Base-by-base conservation (phyloP, 2,888 invertebrate genomes). In the Neria commutata region DNA sequence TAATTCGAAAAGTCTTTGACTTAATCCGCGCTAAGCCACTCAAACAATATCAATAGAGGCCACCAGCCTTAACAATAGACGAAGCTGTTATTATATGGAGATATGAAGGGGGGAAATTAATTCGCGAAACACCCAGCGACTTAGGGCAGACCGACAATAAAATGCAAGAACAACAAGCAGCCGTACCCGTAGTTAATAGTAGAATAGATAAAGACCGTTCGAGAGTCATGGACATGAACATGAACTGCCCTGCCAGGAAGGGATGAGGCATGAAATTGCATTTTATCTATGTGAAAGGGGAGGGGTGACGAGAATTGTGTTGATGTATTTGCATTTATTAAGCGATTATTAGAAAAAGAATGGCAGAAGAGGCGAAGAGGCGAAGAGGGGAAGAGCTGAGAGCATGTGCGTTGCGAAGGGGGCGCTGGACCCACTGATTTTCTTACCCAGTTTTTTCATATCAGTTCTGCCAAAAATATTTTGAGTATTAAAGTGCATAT, bases 321-420 rank as follows among this genome's bases (percentile, higher is more conserved):
- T 33, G 66, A 69, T 71, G 69, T 67, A 72, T 73, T 55, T 70
- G 73, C 73, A 71, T 77, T 77, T 77, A 77, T 77, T 76, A 77
- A 75, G 75, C 77, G 77, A 77, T 77, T 77, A 77, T 76, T 72
- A 74, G 74, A 69, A 71, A 73, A 74, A 73, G 73, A 75, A 69
- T n/a, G n/a, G n/a, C n/a, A n/a, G n/a, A n/a, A n/a, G n/a, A n/a
- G n/a, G n/a, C n/a, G n/a, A n/a, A n/a, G n/a, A n/a, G n/a, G n/a
- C n/a, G n/a, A n/a, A n/a, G n/a, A n/a, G n/a, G n/a, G 58, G 55
- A 58, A 54, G 48, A 47, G 61, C 57, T 60, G 56, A 49, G 56
- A 51, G 62, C 53, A 42, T 11, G 52, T 26, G 17, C n/a, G n/a
- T n/a, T n/a, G n/a, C n/a, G n/a, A n/a, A n/a, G n/a, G n/a, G n/a